Percentiles rank a stretch among this genome's conserved stretches.
phyloP scores from a whole-genome alignment of 2,113 vertebrate species.

The Cygnus buccinator region DNA sequence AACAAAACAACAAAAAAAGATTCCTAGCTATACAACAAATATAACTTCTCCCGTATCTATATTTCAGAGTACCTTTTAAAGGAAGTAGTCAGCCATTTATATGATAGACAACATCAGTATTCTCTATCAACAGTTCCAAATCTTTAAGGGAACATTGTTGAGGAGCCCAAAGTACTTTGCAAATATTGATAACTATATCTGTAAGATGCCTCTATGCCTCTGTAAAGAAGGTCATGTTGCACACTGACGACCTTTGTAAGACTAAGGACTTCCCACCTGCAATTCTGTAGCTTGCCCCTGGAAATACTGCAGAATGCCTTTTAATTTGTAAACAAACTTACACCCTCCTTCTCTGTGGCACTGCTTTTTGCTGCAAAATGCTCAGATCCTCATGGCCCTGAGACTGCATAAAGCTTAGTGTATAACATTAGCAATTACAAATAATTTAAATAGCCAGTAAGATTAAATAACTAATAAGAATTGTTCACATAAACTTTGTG shows the following conservation, averaged over 20 bases:
- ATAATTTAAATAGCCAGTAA: neutral
- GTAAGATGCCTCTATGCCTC: neutral
- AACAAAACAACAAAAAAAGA: neutral
- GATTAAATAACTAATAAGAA: neutral
- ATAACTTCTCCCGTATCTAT: neutral
- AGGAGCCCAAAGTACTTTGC: neutral
- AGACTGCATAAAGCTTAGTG: neutral
- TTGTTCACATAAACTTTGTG: neutral
- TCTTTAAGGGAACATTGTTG: neutral
- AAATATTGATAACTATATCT: neutral
- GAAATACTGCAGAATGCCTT: neutral
- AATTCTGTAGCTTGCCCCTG: neutral
- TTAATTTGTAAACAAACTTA: neutral
- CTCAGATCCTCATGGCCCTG: neutral
- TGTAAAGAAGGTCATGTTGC: neutral
- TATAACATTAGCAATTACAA: neutral
- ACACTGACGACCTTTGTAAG: neutral
- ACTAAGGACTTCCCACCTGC: neutral
- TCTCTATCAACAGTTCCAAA: neutral
- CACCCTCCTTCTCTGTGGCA: neutral
- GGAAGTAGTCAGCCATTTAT: neutral
- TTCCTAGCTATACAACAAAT: neutral
- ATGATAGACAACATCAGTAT: neutral
- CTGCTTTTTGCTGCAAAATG: fast-evolving
- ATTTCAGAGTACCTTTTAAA: neutral